Conservation (phyloP, 2,888 invertebrate species). For the Phragmatobia fuliginosa region DNA sequence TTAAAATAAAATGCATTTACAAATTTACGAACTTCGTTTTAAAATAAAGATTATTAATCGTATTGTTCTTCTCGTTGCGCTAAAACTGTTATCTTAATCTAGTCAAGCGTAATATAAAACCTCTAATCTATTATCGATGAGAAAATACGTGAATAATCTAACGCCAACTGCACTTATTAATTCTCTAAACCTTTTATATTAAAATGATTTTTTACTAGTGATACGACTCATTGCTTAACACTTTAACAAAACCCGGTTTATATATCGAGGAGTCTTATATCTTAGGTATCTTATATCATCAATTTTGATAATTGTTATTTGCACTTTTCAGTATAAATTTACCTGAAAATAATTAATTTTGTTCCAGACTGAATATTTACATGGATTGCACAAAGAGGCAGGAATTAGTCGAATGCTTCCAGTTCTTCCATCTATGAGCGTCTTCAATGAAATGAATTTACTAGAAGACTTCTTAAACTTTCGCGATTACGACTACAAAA, state of each 20-base stretch:
- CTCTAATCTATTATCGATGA: no score
- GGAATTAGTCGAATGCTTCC: slow-evolving; percentile 67
- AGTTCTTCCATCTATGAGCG: slow-evolving; percentile 70
- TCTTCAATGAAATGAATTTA: slow-evolving; percentile 73
- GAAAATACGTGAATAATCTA: no score
- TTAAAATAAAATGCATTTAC: no score
- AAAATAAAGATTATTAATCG: no score
- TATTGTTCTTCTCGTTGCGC: no score
- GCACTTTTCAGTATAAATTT: background rate
- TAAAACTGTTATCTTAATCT: no score
- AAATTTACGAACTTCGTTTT: no score
- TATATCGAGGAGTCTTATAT: no score
- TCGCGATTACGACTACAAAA: slow-evolving; percentile 75
- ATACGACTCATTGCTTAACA: background rate
- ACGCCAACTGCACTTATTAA: no score
- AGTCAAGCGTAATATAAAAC: no score
- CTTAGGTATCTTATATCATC: no score
- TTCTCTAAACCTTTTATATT: background rate
- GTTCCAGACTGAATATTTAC: slow-evolving; percentile 76
- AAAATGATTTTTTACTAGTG: background rate
- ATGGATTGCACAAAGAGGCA: slow-evolving; percentile 71
- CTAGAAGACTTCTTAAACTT: slow-evolving; percentile 77
- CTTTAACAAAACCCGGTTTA: background rate
- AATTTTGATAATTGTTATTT: background rate
- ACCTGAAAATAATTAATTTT: background rate